A percentile compares a stretch with the other conserved stretches of the same genome.
phyloP scores from a whole-genome alignment of 2,888 invertebrate species.

The Andrena hattorfiana region DNA sequence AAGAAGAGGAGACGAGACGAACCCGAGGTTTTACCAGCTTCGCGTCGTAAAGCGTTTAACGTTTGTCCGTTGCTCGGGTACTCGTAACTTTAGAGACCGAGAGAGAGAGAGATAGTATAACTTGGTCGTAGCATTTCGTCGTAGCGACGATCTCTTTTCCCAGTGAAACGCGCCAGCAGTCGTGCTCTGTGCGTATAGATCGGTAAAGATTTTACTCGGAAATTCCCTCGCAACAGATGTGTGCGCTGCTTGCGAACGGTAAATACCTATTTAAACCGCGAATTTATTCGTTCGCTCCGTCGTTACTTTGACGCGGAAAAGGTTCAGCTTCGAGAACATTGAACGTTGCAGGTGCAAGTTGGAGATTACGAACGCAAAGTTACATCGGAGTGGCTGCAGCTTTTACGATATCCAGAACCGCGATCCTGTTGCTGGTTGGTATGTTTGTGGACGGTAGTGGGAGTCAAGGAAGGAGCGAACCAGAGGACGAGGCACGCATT shows the following conservation, averaged over 20 bases:
- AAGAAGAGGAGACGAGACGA: not conserved
- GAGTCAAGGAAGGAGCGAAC: not conserved
- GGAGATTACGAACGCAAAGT: not conserved
- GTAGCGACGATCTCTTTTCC: not conserved
- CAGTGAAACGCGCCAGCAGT: not conserved
- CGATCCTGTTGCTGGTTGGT: not conserved
- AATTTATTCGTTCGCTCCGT: conserved; percentile 4
- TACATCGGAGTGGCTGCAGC: not conserved
- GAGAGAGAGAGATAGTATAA: not conserved
- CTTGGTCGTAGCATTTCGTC: not conserved
- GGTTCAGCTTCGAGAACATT: not conserved
- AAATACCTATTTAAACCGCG: conserved; percentile 15
- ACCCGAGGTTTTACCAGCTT: not conserved
- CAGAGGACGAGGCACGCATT: not conserved
- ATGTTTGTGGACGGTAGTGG: not conserved
- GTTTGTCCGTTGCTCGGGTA: conserved; percentile 8
- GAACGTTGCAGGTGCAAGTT: not conserved
- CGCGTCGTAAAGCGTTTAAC: conserved; percentile 1
- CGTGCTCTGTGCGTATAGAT: not conserved
- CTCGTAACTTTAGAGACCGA: not conserved
- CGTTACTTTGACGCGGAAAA: not conserved
- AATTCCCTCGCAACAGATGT: not conserved
- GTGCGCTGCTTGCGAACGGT: not conserved
- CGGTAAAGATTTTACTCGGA: too few species aligned
- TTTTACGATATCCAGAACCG: not conserved